phyloP scores from a whole-genome alignment of 2,888 invertebrate species.

The Drosophila tanythrix region DNA sequence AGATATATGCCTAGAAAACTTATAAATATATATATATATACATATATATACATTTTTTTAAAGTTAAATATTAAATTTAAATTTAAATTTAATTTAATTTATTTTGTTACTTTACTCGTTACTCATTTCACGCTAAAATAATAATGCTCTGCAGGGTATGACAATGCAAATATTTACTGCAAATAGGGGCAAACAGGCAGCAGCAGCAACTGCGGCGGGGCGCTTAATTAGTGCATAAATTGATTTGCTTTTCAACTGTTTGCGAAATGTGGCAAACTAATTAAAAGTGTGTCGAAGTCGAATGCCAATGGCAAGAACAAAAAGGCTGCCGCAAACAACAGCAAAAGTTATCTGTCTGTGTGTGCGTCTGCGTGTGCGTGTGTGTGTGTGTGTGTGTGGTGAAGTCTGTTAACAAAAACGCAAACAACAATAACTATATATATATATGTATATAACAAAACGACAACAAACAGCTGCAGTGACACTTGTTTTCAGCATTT shows the following conservation, averaged over 20 bases:
- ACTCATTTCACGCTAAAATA: background rate
- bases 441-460: no score
- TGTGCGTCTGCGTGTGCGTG: background rate
- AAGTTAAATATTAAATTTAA: background rate
- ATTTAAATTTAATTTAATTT: background rate
- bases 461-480: constrained; percentile 32
- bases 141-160: background rate
- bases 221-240: constrained; percentile 65
- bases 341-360: constrained; percentile 3
- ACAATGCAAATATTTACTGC: constrained; percentile 62
- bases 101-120: background rate
- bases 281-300: constrained; percentile 75
- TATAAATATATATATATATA: background rate
- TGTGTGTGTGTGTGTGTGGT: constrained; percentile 18
- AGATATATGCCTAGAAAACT: background rate
- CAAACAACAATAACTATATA: constrained; percentile 32
- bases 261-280: constrained; percentile 77
- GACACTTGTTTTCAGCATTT: constrained; percentile 60
- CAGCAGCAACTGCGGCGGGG: background rate
- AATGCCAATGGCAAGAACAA: constrained; percentile 79
- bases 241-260: constrained; percentile 74
- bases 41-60: background rate
- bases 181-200: constrained; percentile 27
- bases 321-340: constrained; percentile 58
- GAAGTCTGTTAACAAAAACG: constrained; percentile 49